Conservation (phyloP, 2,797 vertebrate species). For the Numenius phaeopus region DNA sequence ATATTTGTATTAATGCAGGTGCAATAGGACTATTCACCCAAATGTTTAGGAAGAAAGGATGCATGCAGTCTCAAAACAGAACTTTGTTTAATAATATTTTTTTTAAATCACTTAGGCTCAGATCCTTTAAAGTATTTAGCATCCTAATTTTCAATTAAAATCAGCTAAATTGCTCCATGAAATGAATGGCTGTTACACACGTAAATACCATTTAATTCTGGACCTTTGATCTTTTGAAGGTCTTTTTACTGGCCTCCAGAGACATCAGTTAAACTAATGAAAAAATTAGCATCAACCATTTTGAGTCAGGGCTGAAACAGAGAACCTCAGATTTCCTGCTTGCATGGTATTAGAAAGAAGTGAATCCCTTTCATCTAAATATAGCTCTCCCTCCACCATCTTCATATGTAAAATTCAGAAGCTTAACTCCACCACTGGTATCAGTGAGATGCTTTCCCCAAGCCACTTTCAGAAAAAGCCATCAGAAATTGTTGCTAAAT, state of each 20-base stretch:
- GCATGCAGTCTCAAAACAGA: background rate
- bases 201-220: constrained; percentile 16
- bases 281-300: background rate
- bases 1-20: background rate
- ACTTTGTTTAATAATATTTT: background rate
- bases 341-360: background rate
- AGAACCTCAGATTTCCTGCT: background rate
- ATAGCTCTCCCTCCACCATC: constrained; percentile 20
- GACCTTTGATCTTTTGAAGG: background rate
- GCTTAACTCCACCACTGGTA: constrained; percentile 12
- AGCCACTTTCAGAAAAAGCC: constrained; percentile 43
- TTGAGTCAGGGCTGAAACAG: background rate
- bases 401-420: constrained; percentile 49
- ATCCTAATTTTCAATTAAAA: constrained; percentile 38
- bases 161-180: background rate
- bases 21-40: background rate
- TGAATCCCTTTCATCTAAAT: constrained; percentile 61
- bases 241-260: background rate
- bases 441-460: constrained; percentile 37
- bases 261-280: constrained; percentile 1
- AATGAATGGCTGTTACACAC: background rate
- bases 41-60: background rate
- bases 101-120: background rate
- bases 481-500: constrained; percentile 60
- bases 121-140: background rate